Percentiles rank a stretch among this genome's conserved stretches.
Conservation (phyloP, 2,113 vertebrate genomes). For the Dipodomys stephensi region DNA sequence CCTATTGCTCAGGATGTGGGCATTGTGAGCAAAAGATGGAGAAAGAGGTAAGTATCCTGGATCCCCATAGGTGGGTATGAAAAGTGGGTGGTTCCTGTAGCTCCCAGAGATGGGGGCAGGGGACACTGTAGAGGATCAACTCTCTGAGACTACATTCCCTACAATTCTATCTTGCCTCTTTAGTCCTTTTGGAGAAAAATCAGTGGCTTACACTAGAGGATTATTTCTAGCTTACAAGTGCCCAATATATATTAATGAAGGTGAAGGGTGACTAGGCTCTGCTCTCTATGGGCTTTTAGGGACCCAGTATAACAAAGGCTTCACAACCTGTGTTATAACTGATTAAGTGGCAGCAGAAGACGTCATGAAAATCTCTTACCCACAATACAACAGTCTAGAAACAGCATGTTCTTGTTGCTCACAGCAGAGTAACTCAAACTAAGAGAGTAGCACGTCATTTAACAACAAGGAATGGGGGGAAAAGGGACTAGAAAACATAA, state of each 20-base stretch:
- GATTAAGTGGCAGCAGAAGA: neutral
- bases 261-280: neutral
- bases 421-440: slow-evolving; percentile 12
- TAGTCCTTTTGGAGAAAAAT: neutral
- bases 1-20: neutral
- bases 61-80: neutral
- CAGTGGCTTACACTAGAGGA: neutral
- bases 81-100: neutral
- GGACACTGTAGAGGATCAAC: neutral
- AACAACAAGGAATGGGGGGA: neutral
- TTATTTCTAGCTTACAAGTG: slow-evolving; percentile 39
- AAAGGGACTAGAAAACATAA: neutral
- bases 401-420: neutral
- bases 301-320: neutral
- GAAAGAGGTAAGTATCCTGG: neutral
- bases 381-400: slow-evolving; percentile 23
- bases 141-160: neutral
- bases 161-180: neutral
- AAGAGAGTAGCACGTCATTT: neutral
- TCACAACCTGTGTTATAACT: neutral
- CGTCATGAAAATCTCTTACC: neutral
- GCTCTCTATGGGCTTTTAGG: neutral
- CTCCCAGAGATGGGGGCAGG: neutral
- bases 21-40: neutral
- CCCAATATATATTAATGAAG: slow-evolving; percentile 20